Conservation (phyloP, 2,113 vertebrate genomes). For the Antidorcas marsupialis region DNA sequence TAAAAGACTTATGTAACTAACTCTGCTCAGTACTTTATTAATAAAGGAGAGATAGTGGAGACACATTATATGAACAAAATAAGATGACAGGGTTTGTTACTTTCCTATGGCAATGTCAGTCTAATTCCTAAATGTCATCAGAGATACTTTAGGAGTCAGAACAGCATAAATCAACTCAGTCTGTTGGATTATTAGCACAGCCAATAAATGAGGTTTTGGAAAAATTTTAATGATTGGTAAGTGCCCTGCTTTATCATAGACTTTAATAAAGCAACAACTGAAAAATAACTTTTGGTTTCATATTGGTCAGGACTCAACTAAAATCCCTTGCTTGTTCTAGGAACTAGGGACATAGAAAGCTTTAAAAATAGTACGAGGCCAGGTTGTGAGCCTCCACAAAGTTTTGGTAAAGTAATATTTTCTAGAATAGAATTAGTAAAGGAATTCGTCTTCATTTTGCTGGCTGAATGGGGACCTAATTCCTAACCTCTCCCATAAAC, state of each 20-base stretch:
- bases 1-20: not conserved
- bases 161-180: not conserved
- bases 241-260: not conserved
- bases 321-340: not conserved
- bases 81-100: not conserved
- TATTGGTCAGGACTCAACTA: not conserved
- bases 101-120: not conserved
- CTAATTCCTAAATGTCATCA: slow-evolving; percentile 19
- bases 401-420: not conserved
- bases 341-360: not conserved
- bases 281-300: not conserved
- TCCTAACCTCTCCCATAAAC: not conserved
- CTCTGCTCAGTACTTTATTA: not conserved
- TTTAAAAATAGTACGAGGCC: not conserved
- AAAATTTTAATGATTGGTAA: not conserved
- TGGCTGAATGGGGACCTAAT: not conserved
- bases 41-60: not conserved
- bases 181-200: not conserved
- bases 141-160: not conserved
- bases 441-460: not conserved
- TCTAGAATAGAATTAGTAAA: not conserved
- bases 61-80: not conserved
- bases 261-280: not conserved
- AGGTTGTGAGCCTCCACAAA: not conserved
- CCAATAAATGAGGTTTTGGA: slow-evolving; percentile 35